Percentiles rank a stretch among this genome's conserved stretches.
These are phyloP conservation scores for Leguminivora glycinivorella DNA, from an alignment of 1,140 invertebrate genomes.

Conservation along the genomic window DNA sequence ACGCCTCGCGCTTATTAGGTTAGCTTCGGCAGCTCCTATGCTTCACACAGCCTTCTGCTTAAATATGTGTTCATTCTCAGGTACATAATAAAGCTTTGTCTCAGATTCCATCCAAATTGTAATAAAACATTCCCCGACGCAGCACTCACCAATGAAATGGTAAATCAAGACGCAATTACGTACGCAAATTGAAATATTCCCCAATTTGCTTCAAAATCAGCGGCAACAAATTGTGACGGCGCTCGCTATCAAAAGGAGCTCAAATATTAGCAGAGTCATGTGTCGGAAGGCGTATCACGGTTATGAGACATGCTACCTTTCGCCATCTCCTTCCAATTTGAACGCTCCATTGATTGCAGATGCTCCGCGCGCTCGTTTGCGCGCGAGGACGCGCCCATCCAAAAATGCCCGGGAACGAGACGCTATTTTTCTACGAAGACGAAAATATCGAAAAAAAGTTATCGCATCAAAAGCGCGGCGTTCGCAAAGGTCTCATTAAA, in stretches of 20 bases:
- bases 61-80: not conserved
- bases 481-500: conserved; percentile 74
- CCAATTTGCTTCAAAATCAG: conserved; percentile 27
- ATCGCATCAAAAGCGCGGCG: conserved; percentile 69
- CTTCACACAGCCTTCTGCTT: not conserved
- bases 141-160: conserved; percentile 20
- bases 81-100: not conserved
- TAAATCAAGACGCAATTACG: conserved; percentile 28
- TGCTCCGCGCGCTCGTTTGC: conserved; percentile 53
- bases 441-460: conserved; percentile 77
- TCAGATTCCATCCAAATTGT: not conserved
- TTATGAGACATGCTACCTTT: conserved; percentile 59
- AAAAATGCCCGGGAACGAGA: conserved; percentile 35
- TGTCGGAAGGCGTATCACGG: conserved; percentile 40
- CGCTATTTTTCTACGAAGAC: conserved; percentile 60
- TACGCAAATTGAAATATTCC: conserved; percentile 30
- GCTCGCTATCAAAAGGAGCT: conserved; percentile 24
- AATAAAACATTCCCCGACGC: conserved; percentile 19
- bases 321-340: conserved; percentile 74
- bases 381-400: conserved; percentile 48
- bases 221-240: conserved; percentile 23
- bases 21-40: conserved; percentile 1
- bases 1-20: conserved; percentile 19
- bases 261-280: conserved; percentile 23
- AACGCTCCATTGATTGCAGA: conserved; percentile 76